A percentile compares a stretch with the other conserved stretches of the same genome.
Evolutionary conservation across 2,113 vertebrate species (phyloP).

Genomic region (Nesospiza acunhae): DNA sequence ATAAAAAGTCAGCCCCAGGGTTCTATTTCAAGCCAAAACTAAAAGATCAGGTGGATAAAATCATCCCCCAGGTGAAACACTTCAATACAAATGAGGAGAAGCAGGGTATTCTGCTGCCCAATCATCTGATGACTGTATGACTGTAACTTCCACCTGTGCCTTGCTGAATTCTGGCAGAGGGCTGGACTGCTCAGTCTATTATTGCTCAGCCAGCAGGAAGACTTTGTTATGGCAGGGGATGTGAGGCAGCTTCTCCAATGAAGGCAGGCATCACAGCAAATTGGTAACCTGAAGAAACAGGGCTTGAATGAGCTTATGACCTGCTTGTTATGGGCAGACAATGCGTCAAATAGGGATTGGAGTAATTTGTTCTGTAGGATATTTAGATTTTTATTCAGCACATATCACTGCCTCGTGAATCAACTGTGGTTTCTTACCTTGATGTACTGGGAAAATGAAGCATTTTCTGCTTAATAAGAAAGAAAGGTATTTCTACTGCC

Average conservation of each 20-base stretch:
- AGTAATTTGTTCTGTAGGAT: background rate
- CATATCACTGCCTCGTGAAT: background rate
- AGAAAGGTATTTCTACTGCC: background rate
- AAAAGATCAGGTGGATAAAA: background rate
- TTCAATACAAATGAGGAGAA: conserved; percentile 13
- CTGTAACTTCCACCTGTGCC: conserved; percentile 4
- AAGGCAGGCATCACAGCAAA: background rate
- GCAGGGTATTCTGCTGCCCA: background rate
- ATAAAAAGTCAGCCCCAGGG: background rate
- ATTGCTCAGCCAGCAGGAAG: background rate
- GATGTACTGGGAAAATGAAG: background rate
- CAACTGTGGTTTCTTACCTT: background rate
- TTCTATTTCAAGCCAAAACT: background rate
- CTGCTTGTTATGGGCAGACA: background rate
- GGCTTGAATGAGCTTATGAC: background rate
- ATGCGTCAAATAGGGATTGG: background rate
- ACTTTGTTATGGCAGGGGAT: background rate
- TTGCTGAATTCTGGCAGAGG: conserved; percentile 13
- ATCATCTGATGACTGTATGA: background rate
- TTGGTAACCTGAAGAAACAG: background rate
- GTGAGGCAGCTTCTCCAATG: background rate
- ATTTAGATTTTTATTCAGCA: conserved; percentile 9
- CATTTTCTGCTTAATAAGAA: background rate
- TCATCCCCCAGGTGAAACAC: background rate
- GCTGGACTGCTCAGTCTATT: background rate